phyloP scores from a whole-genome alignment of 2,888 invertebrate species.

The Toxonevra muliebris region DNA sequence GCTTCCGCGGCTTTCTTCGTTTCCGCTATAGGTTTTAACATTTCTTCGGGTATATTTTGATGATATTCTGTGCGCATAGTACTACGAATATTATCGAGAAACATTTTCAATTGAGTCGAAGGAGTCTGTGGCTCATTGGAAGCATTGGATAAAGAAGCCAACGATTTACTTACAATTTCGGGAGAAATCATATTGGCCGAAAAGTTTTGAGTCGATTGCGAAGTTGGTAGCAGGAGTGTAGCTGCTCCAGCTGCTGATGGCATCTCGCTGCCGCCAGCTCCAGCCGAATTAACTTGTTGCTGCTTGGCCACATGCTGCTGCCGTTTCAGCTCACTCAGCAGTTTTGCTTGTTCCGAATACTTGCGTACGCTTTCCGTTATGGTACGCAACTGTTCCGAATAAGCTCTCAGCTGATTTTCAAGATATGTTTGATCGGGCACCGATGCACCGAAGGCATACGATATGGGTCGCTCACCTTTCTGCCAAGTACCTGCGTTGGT shows the following conservation, averaged over 20 bases:
- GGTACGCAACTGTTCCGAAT: slow-evolving; percentile 63
- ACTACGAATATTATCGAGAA: slow-evolving; percentile 63
- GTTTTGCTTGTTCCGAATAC: slow-evolving; percentile 64
- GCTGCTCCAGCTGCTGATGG: slow-evolving; percentile 23
- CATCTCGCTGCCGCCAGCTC: slow-evolving; percentile 28
- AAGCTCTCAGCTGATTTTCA: slow-evolving; percentile 64
- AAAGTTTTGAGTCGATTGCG: slow-evolving; percentile 50
- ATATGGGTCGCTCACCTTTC: slow-evolving; percentile 57
- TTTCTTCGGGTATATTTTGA: slow-evolving; percentile 60
- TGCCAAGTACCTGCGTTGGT: slow-evolving; percentile 36
- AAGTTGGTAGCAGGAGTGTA: slow-evolving; percentile 41
- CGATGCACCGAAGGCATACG: slow-evolving; percentile 60
- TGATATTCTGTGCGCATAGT: slow-evolving; percentile 63
- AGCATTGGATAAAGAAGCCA: slow-evolving; percentile 53
- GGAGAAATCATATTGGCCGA: slow-evolving; percentile 60
- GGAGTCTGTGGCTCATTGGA: slow-evolving; percentile 60
- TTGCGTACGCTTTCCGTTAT: slow-evolving; percentile 65
- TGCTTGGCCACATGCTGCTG: slow-evolving; percentile 60
- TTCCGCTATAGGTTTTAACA: slow-evolving; percentile 50
- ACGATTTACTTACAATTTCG: slow-evolving; percentile 60
- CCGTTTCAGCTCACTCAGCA: slow-evolving; percentile 62
- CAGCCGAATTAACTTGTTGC: slow-evolving; percentile 33
- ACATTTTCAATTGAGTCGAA: slow-evolving; percentile 60
- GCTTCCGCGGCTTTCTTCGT: slow-evolving; percentile 34
- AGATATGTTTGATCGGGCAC: slow-evolving; percentile 63